Base-by-base conservation (phyloP, 92 coral and sea anemone species). In the Zoanthus gigantus region DNA sequence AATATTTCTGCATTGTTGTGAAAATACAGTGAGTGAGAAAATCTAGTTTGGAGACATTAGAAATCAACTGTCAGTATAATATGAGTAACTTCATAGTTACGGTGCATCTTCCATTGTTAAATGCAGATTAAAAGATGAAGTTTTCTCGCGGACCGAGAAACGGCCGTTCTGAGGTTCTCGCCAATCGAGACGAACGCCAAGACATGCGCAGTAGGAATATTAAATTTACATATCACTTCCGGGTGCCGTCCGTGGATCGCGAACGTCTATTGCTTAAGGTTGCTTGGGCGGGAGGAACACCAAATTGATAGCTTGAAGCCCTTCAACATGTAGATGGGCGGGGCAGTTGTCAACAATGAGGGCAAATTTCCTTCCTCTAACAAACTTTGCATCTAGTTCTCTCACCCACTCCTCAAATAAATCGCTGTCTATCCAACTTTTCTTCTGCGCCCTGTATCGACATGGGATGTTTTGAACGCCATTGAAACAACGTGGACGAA, bases 391-490 rank as follows among this genome's bases (percentile, higher is more conserved):
- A 65, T 65, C 71, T 11, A 65, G 71, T 65, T 65, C 71, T 65
- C 71, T 11, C 71, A 65, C 71, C 71, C 71, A 65, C 71, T 14
- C 31, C 71, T 65, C 87, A 75, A 72, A 85, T 67, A 85, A 85
- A 37, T 45, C 84, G 60, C 89, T 74, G 89, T 85, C 89, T 72
- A 76, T 65, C 31, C 71, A 65, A 65, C 34, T 65, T 65, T 65
- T 65, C 31, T 65, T 65, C 71, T 65, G 71, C 50, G 74, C 50
- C 58, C 89, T 45, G 89, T 85, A 71, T 85, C 72, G 54, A 52
- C 88, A 74, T 83, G 83, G 89, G 32, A 86, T 83, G 83, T 86
- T 86, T 86, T 83, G 77, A 23, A 86, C 76, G 87, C 89, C 89
- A 77, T 71, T 83, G 77, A 86, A 86, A 77, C 89, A 86, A 31